A percentile compares a stretch with the other conserved stretches of the same genome.
Evolutionary conservation across 2,888 invertebrate genomes (phyloP).

Genomic region (Eupithecia centaureata): DNA sequence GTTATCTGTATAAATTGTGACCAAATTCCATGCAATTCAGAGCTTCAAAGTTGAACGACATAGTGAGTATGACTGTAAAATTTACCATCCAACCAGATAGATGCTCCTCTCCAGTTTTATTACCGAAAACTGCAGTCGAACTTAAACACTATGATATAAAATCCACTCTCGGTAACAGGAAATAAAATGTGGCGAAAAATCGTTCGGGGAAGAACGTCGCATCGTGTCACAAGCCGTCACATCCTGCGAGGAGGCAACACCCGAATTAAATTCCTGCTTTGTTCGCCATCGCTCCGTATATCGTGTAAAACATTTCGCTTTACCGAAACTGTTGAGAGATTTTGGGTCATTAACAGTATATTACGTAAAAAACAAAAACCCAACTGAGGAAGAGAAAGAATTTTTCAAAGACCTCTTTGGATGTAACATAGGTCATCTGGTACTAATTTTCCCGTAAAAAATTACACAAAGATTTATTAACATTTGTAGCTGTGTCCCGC

Average conservation of each 20-base stretch:
- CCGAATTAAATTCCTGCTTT: constrained; percentile 79
- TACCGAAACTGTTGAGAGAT: constrained; percentile 57
- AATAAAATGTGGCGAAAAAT: constrained; percentile 67
- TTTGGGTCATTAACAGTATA: constrained; percentile 33
- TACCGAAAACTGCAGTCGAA: constrained; percentile 42
- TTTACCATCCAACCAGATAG: constrained; percentile 15
- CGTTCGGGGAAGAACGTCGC: constrained; percentile 58
- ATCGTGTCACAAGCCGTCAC: constrained; percentile 72
- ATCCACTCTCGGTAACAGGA: constrained; percentile 53
- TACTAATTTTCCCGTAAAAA: neutral
- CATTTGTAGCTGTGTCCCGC: too few species aligned
- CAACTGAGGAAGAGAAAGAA: neutral
- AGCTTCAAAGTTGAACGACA: neutral
- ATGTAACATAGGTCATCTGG: neutral
- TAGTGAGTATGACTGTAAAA: constrained; percentile 10
- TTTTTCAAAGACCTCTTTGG: neutral
- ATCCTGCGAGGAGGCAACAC: constrained; percentile 63
- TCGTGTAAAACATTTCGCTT: constrained; percentile 55
- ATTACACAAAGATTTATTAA: too few species aligned
- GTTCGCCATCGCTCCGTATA: constrained; percentile 54
- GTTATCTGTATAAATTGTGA: neutral
- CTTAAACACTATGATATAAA: constrained; percentile 57
- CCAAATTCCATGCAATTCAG: neutral
- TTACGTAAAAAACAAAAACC: neutral
- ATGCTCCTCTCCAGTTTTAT: constrained; percentile 23